Percentiles rank a stretch among this genome's conserved stretches.
Conservation (phyloP, 2,888 invertebrate genomes). For the Pteria penguin region DNA sequence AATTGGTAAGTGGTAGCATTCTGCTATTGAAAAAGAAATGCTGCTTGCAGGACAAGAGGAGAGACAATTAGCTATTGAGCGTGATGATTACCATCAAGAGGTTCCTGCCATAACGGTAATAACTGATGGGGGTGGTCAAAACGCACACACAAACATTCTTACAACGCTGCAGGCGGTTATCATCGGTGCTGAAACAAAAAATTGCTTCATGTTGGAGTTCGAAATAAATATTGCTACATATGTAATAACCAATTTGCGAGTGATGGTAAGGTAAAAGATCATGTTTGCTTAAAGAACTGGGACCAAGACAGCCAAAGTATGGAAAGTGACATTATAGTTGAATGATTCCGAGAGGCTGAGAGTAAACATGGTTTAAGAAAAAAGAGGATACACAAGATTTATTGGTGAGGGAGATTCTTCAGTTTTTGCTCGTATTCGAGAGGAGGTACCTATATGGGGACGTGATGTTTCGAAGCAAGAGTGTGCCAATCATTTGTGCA, state of each 20-base stretch:
- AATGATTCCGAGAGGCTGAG: conserved; percentile 45
- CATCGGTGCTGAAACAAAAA: conserved; percentile 42
- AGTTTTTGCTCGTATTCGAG: background rate
- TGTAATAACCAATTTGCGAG: conserved; percentile 32
- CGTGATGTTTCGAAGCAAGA: background rate
- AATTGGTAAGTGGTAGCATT: conserved; percentile 22
- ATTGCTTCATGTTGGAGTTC: conserved; percentile 47
- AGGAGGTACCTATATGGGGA: conserved; percentile 1
- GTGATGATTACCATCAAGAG: conserved; percentile 34
- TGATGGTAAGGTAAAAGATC: background rate
- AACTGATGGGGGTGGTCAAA: conserved; percentile 55
- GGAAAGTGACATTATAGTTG: conserved; percentile 42
- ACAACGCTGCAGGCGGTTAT: conserved; percentile 52
- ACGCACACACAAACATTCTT: conserved; percentile 48
- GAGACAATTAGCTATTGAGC: conserved; percentile 36
- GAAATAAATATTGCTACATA: conserved; percentile 51
- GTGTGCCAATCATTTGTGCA: conserved; percentile 7
- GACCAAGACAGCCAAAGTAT: conserved; percentile 37
- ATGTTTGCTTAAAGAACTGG: conserved; percentile 51
- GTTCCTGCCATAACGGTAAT: conserved; percentile 50
- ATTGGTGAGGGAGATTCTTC: conserved; percentile 6
- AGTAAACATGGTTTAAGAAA: conserved; percentile 37
- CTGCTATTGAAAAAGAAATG: conserved; percentile 11
- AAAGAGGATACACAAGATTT: too few relatives aligned
- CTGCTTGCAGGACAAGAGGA: conserved; percentile 27